phyloP scores from a whole-genome alignment of 2,797 vertebrate species.

The Pogonophryne albipinna region DNA sequence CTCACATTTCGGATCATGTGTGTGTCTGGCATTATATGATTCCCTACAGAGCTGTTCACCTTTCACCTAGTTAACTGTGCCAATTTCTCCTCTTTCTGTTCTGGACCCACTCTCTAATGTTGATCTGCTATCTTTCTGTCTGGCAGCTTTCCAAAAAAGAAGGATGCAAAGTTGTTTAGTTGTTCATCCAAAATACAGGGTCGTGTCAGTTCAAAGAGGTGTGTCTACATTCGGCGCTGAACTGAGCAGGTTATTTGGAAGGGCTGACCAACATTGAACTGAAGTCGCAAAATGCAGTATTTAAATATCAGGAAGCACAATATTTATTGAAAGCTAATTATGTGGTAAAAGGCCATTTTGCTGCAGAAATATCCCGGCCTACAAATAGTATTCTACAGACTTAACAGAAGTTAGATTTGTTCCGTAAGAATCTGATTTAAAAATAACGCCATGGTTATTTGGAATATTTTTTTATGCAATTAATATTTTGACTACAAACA shows the following conservation, averaged over 20 bases:
- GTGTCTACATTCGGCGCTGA: neutral
- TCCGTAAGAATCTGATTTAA: no score
- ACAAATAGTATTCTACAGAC: no score
- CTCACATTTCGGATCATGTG: neutral
- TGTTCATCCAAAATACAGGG: neutral
- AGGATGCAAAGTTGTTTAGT: neutral
- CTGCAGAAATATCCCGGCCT: no score
- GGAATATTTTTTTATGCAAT: no score
- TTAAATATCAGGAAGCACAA: no score
- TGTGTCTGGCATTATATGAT: neutral
- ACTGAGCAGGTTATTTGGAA: constrained; percentile 34
- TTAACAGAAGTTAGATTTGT: no score
- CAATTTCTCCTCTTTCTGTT: neutral
- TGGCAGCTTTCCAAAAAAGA: constrained; percentile 7
- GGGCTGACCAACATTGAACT: no score
- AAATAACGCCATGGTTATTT: no score
- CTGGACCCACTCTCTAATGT: neutral
- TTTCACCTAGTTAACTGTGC: constrained; percentile 49
- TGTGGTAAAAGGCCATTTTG: no score
- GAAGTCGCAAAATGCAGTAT: no score
- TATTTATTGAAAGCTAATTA: no score
- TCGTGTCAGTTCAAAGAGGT: neutral
- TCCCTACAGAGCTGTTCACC: constrained; percentile 32
- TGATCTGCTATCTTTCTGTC: constrained; percentile 10
- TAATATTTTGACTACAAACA: no score